These are phyloP conservation scores for Patella ulyssiponensis DNA, from an alignment of 2,888 invertebrate species.

Conservation along the genomic window DNA sequence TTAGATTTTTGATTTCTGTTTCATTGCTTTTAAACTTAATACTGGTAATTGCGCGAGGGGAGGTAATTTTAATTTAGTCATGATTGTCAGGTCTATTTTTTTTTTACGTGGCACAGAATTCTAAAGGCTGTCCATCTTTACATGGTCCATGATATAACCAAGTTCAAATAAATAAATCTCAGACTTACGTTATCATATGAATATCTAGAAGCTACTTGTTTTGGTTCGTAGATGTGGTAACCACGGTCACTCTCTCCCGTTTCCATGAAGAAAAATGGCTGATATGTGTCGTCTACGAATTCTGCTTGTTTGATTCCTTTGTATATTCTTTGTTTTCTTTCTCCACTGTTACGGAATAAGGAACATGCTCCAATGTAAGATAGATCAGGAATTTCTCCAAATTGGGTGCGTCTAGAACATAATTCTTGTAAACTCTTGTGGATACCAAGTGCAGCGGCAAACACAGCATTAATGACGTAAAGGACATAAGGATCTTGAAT, in stretches of 20 bases:
- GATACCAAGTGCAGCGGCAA: conserved; percentile 62
- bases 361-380: conserved; percentile 51
- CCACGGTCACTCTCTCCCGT: conserved; percentile 66
- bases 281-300: conserved; percentile 61
- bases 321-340: conserved; percentile 55
- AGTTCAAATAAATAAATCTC: not conserved
- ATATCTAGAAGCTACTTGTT: conserved; percentile 10
- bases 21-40: too few species aligned
- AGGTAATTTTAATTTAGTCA: too few species aligned
- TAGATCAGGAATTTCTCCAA: conserved; percentile 18
- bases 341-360: conserved; percentile 54
- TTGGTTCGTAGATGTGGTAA: conserved; percentile 63
- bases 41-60: too few species aligned
- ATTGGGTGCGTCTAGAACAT: conserved; percentile 38
- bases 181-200: conserved; percentile 38
- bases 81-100: too few species aligned
- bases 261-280: conserved; percentile 60
- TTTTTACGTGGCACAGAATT: too few species aligned
- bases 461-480: conserved; percentile 69
- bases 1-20: too few species aligned
- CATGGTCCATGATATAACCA: too few species aligned
- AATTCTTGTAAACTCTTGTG: conserved; percentile 50
- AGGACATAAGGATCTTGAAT: conserved; percentile 65
- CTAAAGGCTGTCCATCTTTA: too few species aligned
- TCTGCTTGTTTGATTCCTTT: conserved; percentile 48